Conservation (phyloP, 2,113 vertebrate species). For the Sturnira hondurensis region DNA sequence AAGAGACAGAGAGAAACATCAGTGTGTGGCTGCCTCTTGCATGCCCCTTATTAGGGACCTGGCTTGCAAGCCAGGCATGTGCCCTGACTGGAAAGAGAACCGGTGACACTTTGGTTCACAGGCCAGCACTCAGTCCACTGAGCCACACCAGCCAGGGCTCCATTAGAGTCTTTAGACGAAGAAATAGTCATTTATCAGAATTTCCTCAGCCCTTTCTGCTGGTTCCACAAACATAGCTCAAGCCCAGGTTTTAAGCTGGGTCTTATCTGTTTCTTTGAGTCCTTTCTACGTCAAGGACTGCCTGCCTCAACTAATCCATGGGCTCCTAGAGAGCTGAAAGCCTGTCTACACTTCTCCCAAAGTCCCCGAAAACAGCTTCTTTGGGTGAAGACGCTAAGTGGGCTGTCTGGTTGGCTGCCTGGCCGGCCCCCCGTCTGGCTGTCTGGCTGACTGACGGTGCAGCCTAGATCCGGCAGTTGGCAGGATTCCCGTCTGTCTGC, state of each 20-base stretch:
- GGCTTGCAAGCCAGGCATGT: too few species aligned
- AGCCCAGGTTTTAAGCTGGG: neutral
- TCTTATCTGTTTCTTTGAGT: neutral
- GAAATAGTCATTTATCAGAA: neutral
- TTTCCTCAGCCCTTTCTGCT: neutral
- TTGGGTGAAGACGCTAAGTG: neutral
- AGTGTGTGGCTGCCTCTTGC: too few species aligned
- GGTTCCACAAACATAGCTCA: neutral
- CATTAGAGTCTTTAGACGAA: neutral
- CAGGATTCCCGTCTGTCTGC: conserved; percentile 50
- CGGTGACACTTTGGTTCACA: too few species aligned
- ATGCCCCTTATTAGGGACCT: too few species aligned
- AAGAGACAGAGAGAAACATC: too few species aligned
- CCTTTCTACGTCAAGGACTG: neutral
- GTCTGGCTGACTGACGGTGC: neutral
- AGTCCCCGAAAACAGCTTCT: neutral
- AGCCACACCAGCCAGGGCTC: neutral
- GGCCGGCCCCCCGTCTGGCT: conserved; percentile 15
- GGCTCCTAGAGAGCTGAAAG: neutral
- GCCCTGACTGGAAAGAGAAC: too few species aligned
- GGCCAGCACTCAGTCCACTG: too few species aligned
- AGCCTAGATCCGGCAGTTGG: conserved; percentile 17
- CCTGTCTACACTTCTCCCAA: neutral
- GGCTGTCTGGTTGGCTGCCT: neutral
- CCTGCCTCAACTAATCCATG: neutral